Evolutionary conservation across 2,797 vertebrate species (phyloP), one percentile per base, ranked within the genome.

Genomic region (Enteromius fasciolatus): DNA sequence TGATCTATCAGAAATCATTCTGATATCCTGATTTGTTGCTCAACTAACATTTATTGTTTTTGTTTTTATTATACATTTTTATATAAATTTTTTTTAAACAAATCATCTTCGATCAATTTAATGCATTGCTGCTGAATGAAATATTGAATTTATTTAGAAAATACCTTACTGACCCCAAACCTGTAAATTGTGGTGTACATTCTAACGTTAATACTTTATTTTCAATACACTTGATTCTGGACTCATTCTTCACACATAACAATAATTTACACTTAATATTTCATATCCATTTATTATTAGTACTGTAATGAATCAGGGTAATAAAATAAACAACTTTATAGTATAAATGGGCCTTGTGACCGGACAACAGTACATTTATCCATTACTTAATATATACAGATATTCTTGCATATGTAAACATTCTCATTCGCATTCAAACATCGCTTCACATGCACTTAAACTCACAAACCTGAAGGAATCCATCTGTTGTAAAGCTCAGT

Each of bases 321-420:
- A 28, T 31, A 25, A 61, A 28, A 52, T 73, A 68, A 68, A 23
- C 36, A 12, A 23, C 66, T 68, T 23, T n/a, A 68, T 2, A 0
- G 10, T 3, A 31, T 61, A 25, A 33, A 54, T 11, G 4, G 17
- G 11, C 18, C 10, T 52, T 15, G 20, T 23, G 31, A 74, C 50
- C 3, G 31, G 20, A 17, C 23, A 20, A 57, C 20, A 54, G 18
- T 33, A 39, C 6, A 23, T 74, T 57, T 54, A 57, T 36, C 1
- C 50, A 74, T 7, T 57, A 23, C 31, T 36, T 74, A 23, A 52
- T 74, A 36, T 52, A 54, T n/a, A 74, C 50, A 54, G 50, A 57
- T 20, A 14, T 39, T 74, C 72, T 57, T 74, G 12, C 6, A 9
- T 39, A 44, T 64, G 18, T 48, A 63, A 28, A 68, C 70, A 36